Evolutionary conservation across 2,888 invertebrate genomes (phyloP), one percentile per base, ranked within the genome.

Genomic region (Diarsia rubi): DNA sequence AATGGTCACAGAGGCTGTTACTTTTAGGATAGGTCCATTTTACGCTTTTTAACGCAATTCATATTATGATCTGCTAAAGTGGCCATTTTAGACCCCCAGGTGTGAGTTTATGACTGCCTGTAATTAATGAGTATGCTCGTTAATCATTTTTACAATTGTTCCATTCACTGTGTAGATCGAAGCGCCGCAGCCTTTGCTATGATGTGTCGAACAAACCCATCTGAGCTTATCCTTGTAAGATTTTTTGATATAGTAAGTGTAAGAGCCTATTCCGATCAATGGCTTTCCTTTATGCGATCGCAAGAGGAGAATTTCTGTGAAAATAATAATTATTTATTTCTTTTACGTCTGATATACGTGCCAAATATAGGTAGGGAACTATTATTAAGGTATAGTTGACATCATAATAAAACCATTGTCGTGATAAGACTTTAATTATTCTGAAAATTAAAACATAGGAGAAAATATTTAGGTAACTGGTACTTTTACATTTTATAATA

Each of bases 191-290:
- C 91, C 89, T 42, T 88, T 85, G 64, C 86, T 88, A 49, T 89
- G 87, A 62, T 92, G 91, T 0, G 92, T 91, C 0, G 91, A 91
- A 67, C 91, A 91, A 0, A 86, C 83, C 91, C 91, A 91, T 57
- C 90, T 65, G 4, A 80, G 87, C 69, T 80, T 88, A 21, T 69
- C 16, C 0, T 78, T 84, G 9, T 66, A 52, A 0, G 83, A 63
- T 12, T 62, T 62, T 62, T 62, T 42, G 0, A 62, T 79, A 47
- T 86, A 88, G 70, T 89, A 90, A 4, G 87, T 89, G 69, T 90
- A 90, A 12, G 52, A 79, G 4, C 87, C 88, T 2, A 87, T 74
- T 3, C 77, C 79, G 37, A 90, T 78, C 47, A 90, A 64, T 0
- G 85, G 86, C 44, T 86, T 90, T 12, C 90, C 90, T 75, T 84